Percentiles rank a stretch among this genome's conserved stretches.
Conservation (phyloP, 2,113 vertebrate genomes). For the Tenebrosternarchus preto region DNA sequence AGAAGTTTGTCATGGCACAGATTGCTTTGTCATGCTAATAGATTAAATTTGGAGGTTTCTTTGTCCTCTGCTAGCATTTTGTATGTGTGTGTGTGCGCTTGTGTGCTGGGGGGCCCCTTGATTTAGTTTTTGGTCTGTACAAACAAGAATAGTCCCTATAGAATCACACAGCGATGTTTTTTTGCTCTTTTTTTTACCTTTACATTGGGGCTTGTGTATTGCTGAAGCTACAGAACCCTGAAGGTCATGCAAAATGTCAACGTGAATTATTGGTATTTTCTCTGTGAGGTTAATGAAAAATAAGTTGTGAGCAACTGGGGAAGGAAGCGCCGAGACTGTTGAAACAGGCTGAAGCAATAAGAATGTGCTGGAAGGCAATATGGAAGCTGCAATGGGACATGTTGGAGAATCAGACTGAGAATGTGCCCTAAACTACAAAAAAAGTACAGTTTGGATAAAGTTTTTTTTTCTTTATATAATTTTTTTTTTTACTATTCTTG, state of each 20-base stretch:
- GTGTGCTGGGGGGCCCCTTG: not conserved
- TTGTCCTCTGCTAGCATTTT: conserved; percentile 35
- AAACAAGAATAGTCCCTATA: not conserved
- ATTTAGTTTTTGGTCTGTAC: not conserved
- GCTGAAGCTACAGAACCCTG: conserved; percentile 26
- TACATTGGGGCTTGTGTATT: conserved; percentile 13
- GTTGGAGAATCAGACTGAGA: not conserved
- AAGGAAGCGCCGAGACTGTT: conserved; percentile 7
- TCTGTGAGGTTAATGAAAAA: conserved; percentile 54
- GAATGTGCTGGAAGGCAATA: conserved; percentile 41
- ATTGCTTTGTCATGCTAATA: conserved; percentile 51
- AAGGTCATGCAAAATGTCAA: conserved; percentile 54
- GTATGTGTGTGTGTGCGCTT: not conserved
- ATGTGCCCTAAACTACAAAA: not conserved
- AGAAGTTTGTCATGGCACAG: conserved; percentile 50
- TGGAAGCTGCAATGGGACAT: conserved; percentile 19
- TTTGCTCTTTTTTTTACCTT: not conserved
- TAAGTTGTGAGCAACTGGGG: conserved; percentile 41
- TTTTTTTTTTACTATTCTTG: not conserved
- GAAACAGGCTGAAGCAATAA: conserved; percentile 48
- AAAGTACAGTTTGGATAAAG: not conserved
- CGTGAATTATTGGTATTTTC: conserved; percentile 58
- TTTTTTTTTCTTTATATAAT: too few species aligned
- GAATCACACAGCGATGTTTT: not conserved
- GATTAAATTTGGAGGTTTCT: conserved; percentile 46